phyloP scores from a whole-genome alignment of 1,140 invertebrate genomes.

The Drosophila repleta region DNA sequence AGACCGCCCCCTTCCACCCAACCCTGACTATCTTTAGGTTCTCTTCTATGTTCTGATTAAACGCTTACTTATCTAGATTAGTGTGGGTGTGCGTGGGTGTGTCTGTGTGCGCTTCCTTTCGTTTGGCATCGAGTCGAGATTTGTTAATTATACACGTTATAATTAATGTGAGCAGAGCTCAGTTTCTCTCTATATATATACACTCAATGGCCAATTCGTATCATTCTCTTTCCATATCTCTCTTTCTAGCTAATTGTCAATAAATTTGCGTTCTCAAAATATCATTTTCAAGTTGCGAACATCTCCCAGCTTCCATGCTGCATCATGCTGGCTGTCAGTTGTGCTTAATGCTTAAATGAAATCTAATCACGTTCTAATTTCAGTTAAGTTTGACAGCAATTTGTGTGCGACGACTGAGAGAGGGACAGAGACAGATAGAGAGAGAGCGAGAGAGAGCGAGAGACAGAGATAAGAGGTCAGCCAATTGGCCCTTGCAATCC shows the following conservation, averaged over 20 bases:
- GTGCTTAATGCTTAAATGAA: constrained; percentile 76
- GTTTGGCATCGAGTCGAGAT: constrained; percentile 41
- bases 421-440: neutral
- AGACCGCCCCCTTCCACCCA: constrained; percentile 4
- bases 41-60: constrained; percentile 22
- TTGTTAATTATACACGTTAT: constrained; percentile 78
- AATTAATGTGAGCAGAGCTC: constrained; percentile 64
- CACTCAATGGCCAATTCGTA: neutral
- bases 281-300: constrained; percentile 53
- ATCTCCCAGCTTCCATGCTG: neutral
- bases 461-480: neutral
- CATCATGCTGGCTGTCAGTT: constrained; percentile 73
- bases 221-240: constrained; percentile 9
- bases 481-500: constrained; percentile 5
- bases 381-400: constrained; percentile 71
- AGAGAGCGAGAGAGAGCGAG: neutral
- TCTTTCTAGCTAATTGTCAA: constrained; percentile 63
- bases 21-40: constrained; percentile 1
- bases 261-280: constrained; percentile 72
- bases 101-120: constrained; percentile 10
- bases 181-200: neutral
- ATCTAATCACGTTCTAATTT: constrained; percentile 81
- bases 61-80: constrained; percentile 41
- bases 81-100: constrained; percentile 10
- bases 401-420: constrained; percentile 24